Conservation (phyloP, 2,113 vertebrate species). For the Bostrychus sinensis region DNA sequence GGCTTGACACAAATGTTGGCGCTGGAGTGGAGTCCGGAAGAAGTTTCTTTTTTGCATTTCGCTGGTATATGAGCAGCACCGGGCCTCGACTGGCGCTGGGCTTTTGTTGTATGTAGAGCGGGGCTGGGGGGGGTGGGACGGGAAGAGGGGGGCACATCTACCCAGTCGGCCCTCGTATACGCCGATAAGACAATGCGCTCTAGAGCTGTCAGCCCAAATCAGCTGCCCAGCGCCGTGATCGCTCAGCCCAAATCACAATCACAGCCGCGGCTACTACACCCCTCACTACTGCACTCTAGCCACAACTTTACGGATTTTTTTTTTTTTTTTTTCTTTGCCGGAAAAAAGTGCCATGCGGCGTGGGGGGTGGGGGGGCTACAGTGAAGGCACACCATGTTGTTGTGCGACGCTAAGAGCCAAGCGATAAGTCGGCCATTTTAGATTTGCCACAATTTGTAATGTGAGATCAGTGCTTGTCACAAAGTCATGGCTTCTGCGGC, state of each 20-base stretch:
- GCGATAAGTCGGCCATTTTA: constrained; percentile 78
- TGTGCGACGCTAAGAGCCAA: constrained; percentile 46
- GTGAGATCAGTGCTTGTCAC: constrained; percentile 72
- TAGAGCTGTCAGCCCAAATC: constrained; percentile 85
- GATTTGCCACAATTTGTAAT: constrained; percentile 74
- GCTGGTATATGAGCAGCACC: constrained; percentile 70
- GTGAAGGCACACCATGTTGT: constrained; percentile 67
- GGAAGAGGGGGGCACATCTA: constrained; percentile 12
- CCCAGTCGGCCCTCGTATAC: constrained; percentile 59
- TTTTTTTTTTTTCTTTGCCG: constrained; percentile 9
- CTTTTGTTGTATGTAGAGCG: constrained; percentile 61
- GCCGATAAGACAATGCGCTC: constrained; percentile 81
- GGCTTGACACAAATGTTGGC: constrained; percentile 29
- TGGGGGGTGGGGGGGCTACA: constrained; percentile 3
- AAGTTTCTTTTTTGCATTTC: constrained; percentile 18
- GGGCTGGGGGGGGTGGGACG: no score
- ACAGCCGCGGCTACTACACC: constrained; percentile 47
- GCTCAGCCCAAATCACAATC: constrained; percentile 80
- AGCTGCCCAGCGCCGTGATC: constrained; percentile 78
- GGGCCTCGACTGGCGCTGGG: constrained; percentile 55
- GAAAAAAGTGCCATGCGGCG: background rate
- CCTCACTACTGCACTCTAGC: constrained; percentile 15
- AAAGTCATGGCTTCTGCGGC: constrained; percentile 68
- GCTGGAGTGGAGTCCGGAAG: constrained; percentile 20
- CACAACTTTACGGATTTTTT: constrained; percentile 26